phyloP scores from a whole-genome alignment of 2,888 invertebrate genomes.

The Erebia aethiops region DNA sequence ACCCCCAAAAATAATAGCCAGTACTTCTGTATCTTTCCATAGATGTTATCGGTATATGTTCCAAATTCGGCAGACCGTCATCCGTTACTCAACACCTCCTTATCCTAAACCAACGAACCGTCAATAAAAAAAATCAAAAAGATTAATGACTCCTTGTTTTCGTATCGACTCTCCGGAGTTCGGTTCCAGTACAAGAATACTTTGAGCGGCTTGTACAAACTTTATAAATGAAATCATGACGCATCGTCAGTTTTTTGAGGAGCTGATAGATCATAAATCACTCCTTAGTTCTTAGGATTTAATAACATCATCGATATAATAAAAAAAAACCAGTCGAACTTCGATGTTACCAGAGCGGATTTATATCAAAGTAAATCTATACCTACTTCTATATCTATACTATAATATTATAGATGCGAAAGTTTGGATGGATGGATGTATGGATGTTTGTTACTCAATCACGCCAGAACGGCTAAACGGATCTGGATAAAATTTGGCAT shows the following conservation, averaged over 20 bases:
- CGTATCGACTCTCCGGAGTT: constrained; percentile 30
- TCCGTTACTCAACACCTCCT: constrained; percentile 24
- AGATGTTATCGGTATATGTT: constrained; percentile 1
- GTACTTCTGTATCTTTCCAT: neutral
- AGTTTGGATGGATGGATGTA: too few species aligned
- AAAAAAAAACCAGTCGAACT: neutral
- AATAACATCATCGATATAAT: constrained; percentile 14
- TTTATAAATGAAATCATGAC: constrained; percentile 36
- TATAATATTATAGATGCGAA: too few species aligned
- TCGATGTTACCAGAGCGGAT: neutral
- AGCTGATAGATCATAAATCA: constrained; percentile 29
- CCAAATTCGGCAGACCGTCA: constrained; percentile 8
- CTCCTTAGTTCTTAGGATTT: constrained; percentile 15
- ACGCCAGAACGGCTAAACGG: too few species aligned
- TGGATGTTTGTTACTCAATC: too few species aligned
- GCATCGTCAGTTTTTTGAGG: constrained; percentile 29
- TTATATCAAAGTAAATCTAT: neutral
- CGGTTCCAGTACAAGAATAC: constrained; percentile 8
- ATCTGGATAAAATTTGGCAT: too few species aligned
- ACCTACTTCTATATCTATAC: too few species aligned
- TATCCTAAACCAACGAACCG: constrained; percentile 28
- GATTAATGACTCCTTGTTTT: constrained; percentile 33
- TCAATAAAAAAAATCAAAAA: constrained; percentile 26
- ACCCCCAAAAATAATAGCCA: neutral
- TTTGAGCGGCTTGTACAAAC: constrained; percentile 29